These are phyloP conservation scores for Sakesphorus luctuosus DNA, from an alignment of 2,113 vertebrate species.

Conservation along the genomic window DNA sequence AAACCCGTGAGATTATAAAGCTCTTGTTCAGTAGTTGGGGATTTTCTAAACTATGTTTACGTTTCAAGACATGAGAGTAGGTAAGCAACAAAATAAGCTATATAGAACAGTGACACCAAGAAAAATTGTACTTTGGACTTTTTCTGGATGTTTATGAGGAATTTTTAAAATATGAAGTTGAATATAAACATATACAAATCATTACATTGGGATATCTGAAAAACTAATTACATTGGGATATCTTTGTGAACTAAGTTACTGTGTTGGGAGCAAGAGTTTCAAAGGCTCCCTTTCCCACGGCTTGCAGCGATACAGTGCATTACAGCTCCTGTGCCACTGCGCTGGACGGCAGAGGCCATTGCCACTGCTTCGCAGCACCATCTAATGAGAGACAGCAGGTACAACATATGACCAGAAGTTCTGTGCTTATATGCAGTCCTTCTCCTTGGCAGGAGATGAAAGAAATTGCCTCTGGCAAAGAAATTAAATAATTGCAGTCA, in stretches of 20 bases:
- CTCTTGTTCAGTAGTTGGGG: neutral
- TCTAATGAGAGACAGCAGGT: neutral
- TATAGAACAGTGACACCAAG: neutral
- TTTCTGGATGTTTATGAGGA: neutral
- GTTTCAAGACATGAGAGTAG: neutral
- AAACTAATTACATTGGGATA: neutral
- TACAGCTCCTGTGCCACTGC: neutral
- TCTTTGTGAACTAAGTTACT: neutral
- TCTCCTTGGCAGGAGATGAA: conserved; percentile 21
- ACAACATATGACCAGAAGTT: neutral
- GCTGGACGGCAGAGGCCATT: rapidly evolving
- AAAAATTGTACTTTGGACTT: rapidly evolving
- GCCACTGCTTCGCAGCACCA: neutral
- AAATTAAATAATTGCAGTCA: conserved; percentile 30
- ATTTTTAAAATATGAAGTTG: neutral
- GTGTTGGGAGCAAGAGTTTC: neutral
- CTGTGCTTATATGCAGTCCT: neutral
- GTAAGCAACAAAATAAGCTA: neutral
- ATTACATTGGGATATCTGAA: neutral
- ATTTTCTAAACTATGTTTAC: neutral
- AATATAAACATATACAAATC: neutral
- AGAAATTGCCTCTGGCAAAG: conserved; percentile 34
- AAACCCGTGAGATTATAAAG: neutral
- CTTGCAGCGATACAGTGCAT: rapidly evolving
- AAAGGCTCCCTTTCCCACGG: neutral